Conservation (phyloP, 2,888 invertebrate genomes). For the Drosophila macrospina region DNA sequence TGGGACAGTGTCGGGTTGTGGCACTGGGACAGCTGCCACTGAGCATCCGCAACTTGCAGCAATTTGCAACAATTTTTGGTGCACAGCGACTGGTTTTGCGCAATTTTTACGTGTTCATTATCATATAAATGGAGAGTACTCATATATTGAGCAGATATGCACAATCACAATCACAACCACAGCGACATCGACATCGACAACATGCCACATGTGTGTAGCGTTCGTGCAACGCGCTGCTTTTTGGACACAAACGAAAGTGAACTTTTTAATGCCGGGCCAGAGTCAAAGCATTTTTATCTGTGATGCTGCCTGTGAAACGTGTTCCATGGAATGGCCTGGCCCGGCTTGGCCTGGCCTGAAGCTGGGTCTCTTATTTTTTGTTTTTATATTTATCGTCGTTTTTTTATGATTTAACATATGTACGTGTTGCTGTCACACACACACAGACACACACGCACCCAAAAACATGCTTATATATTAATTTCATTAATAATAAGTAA, state of each 20-base stretch:
- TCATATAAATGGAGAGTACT: conserved; percentile 67
- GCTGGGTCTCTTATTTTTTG: conserved; percentile 46
- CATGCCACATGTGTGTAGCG: conserved; percentile 32
- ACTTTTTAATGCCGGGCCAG: conserved; percentile 72
- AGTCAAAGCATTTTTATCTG: conserved; percentile 65
- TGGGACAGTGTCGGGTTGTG: conserved; percentile 28
- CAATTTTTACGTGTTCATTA: conserved; percentile 76
- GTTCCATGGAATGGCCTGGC: conserved; percentile 65
- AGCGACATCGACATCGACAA: conserved; percentile 12
- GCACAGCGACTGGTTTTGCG: conserved; percentile 70
- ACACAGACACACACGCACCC: conserved; percentile 26
- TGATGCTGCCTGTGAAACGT: conserved; percentile 69
- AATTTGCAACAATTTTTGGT: conserved; percentile 77
- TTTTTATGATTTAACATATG: conserved; percentile 78
- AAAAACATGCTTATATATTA: conserved; percentile 72
- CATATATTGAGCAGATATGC: conserved; percentile 46
- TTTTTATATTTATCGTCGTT: conserved; percentile 73
- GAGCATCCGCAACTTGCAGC: conserved; percentile 71
- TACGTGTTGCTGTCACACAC: conserved; percentile 73
- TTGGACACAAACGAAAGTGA: conserved; percentile 79
- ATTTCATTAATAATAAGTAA: conserved; percentile 80
- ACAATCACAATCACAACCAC: conserved; percentile 32
- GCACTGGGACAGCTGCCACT: conserved; percentile 43
- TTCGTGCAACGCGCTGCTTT: conserved; percentile 44
- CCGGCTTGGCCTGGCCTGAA: conserved; percentile 12